Evolutionary conservation across 2,888 invertebrate species (phyloP).

Genomic region (Allygus modestus): DNA sequence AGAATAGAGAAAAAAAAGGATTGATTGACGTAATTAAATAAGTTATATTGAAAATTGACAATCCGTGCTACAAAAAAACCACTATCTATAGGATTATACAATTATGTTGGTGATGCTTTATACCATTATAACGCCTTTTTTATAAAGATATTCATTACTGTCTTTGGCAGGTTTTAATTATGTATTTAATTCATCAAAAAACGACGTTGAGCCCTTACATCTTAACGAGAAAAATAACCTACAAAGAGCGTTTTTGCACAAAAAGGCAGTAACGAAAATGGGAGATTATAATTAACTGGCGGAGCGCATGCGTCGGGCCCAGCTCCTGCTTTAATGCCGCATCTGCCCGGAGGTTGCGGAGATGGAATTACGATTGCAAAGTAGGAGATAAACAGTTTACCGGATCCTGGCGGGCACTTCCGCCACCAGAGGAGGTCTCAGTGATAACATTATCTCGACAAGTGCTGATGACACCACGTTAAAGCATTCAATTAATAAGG

Average conservation of each 20-base stretch:
- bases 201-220: conserved; percentile 1
- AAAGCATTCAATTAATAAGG: not conserved
- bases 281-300: conserved; percentile 26
- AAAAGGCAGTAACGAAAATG: conserved; percentile 15
- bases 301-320: conserved; percentile 3
- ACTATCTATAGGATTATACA: too few relatives aligned
- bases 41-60: too few relatives aligned
- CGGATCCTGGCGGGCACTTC: conserved; percentile 25
- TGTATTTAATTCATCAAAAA: not conserved
- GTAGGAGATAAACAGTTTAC: conserved; percentile 42
- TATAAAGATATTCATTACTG: too few relatives aligned
- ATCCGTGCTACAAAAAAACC: too few relatives aligned
- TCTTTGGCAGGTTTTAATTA: not conserved
- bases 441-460: conserved; percentile 15
- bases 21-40: too few relatives aligned
- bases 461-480: conserved; percentile 2
- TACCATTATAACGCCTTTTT: too few relatives aligned
- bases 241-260: conserved; percentile 5
- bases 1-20: too few relatives aligned
- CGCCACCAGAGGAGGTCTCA: conserved; percentile 24
- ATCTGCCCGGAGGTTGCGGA: conserved; percentile 17
- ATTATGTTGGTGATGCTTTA: too few relatives aligned
- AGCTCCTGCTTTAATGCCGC: not conserved
- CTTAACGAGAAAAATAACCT: conserved; percentile 31
- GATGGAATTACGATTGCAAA: conserved; percentile 50